Evolutionary conservation across 2,888 invertebrate species (phyloP).

Genomic region (Metacarcinus magister): DNA sequence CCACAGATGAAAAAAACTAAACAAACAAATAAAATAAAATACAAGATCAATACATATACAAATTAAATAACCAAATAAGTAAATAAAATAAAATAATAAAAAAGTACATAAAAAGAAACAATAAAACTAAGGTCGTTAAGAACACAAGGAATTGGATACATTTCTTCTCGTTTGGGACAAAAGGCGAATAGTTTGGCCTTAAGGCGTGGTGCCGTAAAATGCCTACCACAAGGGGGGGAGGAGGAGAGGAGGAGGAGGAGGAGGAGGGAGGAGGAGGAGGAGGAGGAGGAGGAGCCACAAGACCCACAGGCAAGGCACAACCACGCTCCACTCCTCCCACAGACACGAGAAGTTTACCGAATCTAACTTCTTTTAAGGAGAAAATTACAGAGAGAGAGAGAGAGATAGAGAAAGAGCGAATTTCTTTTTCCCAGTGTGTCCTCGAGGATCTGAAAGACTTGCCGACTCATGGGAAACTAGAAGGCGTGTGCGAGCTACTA

Average conservation of each 20-base stretch:
- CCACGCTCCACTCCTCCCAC: not conserved
- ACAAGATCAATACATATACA: not conserved
- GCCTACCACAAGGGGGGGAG: not conserved
- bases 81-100: not conserved
- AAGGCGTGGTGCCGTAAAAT: not conserved
- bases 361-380: constrained; percentile 43
- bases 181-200: not conserved
- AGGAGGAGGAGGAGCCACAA: constrained; percentile 1
- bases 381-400: constrained; percentile 3
- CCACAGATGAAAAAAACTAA: not conserved
- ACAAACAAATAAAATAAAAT: not conserved
- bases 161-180: not conserved
- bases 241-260: not conserved
- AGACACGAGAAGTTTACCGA: not conserved
- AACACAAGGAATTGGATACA: not conserved
- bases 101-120: not conserved
- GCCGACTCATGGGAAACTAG: not conserved
- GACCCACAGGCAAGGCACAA: not conserved
- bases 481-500: not conserved
- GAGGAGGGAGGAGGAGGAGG: constrained; percentile 7
- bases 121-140: not conserved
- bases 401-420: not conserved
- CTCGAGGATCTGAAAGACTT: not conserved
- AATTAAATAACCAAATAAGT: not conserved
- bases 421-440: not conserved